These are phyloP conservation scores for Sphaeridia pumilis DNA, from an alignment of 2,888 invertebrate genomes.

Conservation along the genomic window DNA sequence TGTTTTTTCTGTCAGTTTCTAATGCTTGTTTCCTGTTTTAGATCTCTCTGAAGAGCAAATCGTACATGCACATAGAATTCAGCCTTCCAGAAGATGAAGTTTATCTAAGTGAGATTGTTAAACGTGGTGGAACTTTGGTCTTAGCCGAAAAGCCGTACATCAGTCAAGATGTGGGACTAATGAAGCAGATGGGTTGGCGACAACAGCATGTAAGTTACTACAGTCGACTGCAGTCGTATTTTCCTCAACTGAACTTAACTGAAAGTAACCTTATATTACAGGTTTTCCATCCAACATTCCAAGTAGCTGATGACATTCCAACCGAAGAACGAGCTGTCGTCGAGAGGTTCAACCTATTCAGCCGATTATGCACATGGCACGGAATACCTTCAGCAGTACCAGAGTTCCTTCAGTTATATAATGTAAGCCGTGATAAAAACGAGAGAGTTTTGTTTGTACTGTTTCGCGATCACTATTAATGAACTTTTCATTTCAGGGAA, in stretches of 20 bases:
- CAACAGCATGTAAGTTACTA: slow-evolving; percentile 22
- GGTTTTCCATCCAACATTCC: slow-evolving; percentile 25
- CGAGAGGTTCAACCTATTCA: slow-evolving; percentile 25
- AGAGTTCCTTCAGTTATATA: slow-evolving; percentile 24
- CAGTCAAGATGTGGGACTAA: slow-evolving; percentile 21
- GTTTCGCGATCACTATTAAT: too few relatives aligned
- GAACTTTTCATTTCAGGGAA: too few relatives aligned
- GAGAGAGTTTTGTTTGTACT: too few relatives aligned
- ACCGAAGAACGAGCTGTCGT: slow-evolving; percentile 23
- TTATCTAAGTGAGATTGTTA: slow-evolving; percentile 29
- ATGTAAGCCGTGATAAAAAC: too few relatives aligned
- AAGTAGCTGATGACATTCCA: slow-evolving; percentile 17
- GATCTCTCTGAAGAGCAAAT: slow-evolving; percentile 22
- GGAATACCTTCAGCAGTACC: slow-evolving; percentile 28
- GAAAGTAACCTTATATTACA: slow-evolving; percentile 3
- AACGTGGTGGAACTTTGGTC: slow-evolving; percentile 27
- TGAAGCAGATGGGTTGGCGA: slow-evolving; percentile 33
- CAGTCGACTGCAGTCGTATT: not conserved
- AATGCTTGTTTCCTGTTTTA: slow-evolving; percentile 2
- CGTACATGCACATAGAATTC: slow-evolving; percentile 26
- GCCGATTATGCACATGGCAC: slow-evolving; percentile 24
- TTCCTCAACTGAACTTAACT: not conserved
- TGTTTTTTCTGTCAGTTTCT: not conserved
- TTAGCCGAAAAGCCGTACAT: slow-evolving; percentile 26
- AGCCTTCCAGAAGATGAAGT: slow-evolving; percentile 26